phyloP scores from a whole-genome alignment of 1,140 invertebrate species.

The Chironomus tepperi region DNA sequence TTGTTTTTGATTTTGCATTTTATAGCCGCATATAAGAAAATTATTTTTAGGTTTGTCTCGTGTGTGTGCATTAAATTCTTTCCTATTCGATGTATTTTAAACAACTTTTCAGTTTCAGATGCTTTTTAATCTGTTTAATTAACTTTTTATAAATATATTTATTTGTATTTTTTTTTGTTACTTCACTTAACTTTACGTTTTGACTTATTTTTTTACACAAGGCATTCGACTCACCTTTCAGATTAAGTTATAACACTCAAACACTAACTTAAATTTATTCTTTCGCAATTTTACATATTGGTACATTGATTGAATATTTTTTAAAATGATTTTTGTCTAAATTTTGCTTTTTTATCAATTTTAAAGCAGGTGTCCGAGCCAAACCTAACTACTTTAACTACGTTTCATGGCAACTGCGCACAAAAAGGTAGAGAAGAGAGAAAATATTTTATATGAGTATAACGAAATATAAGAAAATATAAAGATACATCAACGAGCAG shows the following conservation, averaged over 20 bases:
- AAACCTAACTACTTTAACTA: conserved; percentile 22
- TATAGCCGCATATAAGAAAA: neutral
- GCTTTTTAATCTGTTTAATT: no score
- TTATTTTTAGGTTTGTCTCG: neutral
- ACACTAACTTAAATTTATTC: neutral
- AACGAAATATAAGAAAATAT: conserved; percentile 16
- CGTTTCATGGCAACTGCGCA: conserved; percentile 23
- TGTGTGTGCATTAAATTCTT: neutral
- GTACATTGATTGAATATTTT: neutral
- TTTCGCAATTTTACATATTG: neutral
- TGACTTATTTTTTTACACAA: neutral
- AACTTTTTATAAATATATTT: neutral
- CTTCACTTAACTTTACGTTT: neutral
- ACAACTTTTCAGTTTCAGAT: no score
- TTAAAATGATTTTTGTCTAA: neutral
- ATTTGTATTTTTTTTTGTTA: no score
- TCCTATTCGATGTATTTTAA: neutral
- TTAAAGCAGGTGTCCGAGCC: conserved; percentile 18
- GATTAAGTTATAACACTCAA: neutral
- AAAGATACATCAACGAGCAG: conserved; percentile 20
- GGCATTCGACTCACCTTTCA: neutral
- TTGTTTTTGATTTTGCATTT: no score
- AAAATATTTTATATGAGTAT: conserved; percentile 16
- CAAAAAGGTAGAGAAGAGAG: conserved; percentile 21
- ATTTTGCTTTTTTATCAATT: neutral